Base-by-base conservation (phyloP, 2,888 invertebrate species). In the Smittia aterrima region DNA sequence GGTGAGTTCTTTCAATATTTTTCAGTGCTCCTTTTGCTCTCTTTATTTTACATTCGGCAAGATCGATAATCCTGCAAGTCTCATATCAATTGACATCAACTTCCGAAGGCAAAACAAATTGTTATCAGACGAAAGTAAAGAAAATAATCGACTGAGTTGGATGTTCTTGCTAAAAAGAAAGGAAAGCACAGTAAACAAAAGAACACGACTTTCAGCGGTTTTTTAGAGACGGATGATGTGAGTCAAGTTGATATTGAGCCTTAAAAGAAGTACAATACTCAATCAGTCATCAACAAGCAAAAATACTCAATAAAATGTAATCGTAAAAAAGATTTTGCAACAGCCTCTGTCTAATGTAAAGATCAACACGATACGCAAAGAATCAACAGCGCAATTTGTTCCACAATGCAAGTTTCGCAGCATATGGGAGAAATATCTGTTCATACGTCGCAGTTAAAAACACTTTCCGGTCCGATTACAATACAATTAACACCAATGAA, bases 121-220 rank as follows among this genome's bases (percentile, higher is more conserved):
- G 20, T 77, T 75, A 22, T 78, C 78, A 40, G 77, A 77, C 40
- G 74, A 75, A 2, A 20, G 40, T 40, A 72, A 68, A 78, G 76
- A 83, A 79, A 82, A 83, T 78, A 83, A 84, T n/a, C n/a, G n/a
- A n/a, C n/a, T n/a, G n/a, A 78, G 81, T 87, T 78, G 84, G 87
- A 78, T 80, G 84, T 80, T 82, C 81, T 79, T 84, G 88, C n/a
- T 58, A 62, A 79, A 82, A 87, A 72, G 83, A 85, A 68, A 84
- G 84, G 66, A 11, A 38, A 41, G 22, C 25, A 41, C 25, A 16
- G n/a, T 16, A 32, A 27, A 13, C 47, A 66, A 66, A 72, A 62
- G 24, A 62, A 18, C 11, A 38, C 40, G 40, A 62, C 72, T 22
- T 72, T 72, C 20, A 72, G 58, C 32, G 74, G 22, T 32, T 66